Conservation (phyloP, 2,888 invertebrate species). For the Toxonevra muliebris region DNA sequence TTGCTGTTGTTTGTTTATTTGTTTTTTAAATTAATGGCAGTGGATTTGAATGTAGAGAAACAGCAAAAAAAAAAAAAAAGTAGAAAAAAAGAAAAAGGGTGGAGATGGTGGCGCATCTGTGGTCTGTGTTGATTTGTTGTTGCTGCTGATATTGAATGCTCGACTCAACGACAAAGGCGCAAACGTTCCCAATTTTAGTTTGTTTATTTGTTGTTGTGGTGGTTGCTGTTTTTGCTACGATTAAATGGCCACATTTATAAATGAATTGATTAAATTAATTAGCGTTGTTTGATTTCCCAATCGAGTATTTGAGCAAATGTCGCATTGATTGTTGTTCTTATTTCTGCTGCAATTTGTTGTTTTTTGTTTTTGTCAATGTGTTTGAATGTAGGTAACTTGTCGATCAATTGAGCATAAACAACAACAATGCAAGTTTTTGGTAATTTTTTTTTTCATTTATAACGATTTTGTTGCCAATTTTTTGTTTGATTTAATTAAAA, state of each 20-base stretch:
- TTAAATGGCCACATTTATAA: slow-evolving; percentile 37
- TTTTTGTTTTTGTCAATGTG: neutral
- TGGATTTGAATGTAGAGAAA: neutral
- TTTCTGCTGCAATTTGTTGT: neutral
- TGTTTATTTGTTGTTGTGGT: slow-evolving; percentile 19
- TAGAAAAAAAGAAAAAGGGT: neutral
- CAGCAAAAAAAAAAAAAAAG: neutral
- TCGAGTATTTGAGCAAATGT: slow-evolving; percentile 35
- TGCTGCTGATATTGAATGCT: slow-evolving; percentile 16
- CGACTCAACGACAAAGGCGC: slow-evolving; percentile 26
- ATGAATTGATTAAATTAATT: slow-evolving; percentile 51
- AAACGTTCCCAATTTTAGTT: slow-evolving; percentile 30
- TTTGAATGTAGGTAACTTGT: slow-evolving; percentile 11
- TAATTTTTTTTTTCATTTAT: neutral
- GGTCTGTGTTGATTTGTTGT: slow-evolving; percentile 20
- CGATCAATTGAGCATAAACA: slow-evolving; percentile 16
- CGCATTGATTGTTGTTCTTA: slow-evolving; percentile 2
- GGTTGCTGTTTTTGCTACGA: slow-evolving; percentile 20
- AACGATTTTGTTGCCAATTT: neutral
- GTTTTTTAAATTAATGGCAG: slow-evolving; percentile 26
- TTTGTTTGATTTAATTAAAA: neutral
- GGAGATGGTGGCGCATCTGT: slow-evolving; percentile 2
- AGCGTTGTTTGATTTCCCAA: slow-evolving; percentile 46
- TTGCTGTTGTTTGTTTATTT: neutral
- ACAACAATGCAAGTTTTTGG: neutral